Conservation (phyloP, 2,113 vertebrate species). For the Cnemophilus loriae region DNA sequence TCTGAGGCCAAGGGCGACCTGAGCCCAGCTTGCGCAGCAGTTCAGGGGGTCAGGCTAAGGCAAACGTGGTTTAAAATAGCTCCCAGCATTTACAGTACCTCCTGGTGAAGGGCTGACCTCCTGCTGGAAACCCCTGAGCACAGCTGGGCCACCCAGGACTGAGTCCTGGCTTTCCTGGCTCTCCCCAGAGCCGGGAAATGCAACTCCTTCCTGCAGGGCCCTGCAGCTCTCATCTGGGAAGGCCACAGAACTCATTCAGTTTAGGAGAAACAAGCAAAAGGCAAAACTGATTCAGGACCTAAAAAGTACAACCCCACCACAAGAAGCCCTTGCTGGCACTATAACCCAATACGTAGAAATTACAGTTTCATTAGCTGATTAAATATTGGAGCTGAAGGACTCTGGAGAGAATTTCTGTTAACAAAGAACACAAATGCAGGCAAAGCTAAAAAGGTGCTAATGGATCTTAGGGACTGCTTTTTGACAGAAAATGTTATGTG, state of each 20-base stretch:
- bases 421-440: background rate
- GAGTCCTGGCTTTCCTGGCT: background rate
- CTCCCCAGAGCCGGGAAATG: rapidly evolving
- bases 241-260: rapidly evolving
- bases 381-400: background rate
- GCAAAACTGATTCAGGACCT: background rate
- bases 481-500: background rate
- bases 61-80: background rate
- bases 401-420: background rate
- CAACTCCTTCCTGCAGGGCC: background rate
- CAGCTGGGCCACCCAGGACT: background rate
- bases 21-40: background rate
- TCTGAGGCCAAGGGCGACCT: background rate
- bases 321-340: background rate
- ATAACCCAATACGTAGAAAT: background rate
- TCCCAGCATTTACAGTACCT: background rate
- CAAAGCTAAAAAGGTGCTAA: background rate
- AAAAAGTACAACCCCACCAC: background rate
- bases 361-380: background rate
- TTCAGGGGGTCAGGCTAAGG: background rate
- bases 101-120: background rate
- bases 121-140: background rate
- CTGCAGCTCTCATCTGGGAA: background rate
- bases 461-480: background rate
- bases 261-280: background rate